A percentile compares a stretch with the other conserved stretches of the same genome.
phyloP scores from a whole-genome alignment of 2,113 vertebrate species.

The Pycnonotus jocosus region DNA sequence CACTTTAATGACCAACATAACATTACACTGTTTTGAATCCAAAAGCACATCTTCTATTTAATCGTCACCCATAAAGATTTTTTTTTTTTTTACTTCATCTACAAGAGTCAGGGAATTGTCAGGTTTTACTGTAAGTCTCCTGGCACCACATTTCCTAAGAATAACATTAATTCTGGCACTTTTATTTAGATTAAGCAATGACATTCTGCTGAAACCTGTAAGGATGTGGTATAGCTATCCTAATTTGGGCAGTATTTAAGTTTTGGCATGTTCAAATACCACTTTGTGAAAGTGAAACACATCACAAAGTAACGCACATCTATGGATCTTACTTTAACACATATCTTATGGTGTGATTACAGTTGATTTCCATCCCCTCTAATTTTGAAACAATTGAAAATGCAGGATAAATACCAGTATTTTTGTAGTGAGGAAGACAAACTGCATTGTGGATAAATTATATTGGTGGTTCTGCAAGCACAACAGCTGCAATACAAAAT shows the following conservation, averaged over 20 bases:
- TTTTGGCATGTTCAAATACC: neutral
- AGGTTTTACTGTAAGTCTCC: neutral
- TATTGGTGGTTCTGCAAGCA: neutral
- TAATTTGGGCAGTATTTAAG: neutral
- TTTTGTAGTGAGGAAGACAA: neutral
- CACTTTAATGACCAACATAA: slow-evolving; percentile 22
- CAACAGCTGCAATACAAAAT: neutral
- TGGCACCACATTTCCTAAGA: neutral
- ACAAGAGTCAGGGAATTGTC: neutral
- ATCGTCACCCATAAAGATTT: neutral
- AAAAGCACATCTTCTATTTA: neutral
- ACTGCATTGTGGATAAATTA: neutral
- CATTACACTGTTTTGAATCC: neutral
- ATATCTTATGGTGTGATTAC: neutral
- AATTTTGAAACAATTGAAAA: neutral
- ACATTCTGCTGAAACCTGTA: neutral
- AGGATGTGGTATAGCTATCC: neutral
- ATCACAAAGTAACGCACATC: neutral
- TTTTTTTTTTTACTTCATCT: neutral
- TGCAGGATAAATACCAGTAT: neutral
- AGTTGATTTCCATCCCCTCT: neutral
- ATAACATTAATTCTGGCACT: neutral
- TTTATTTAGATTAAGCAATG: neutral
- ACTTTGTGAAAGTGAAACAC: neutral
- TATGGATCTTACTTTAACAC: neutral